Percentiles rank a stretch among this genome's conserved stretches.
These are phyloP conservation scores for Benthosema pterotum DNA, from an alignment of 2,797 vertebrate genomes.

Conservation along the genomic window DNA sequence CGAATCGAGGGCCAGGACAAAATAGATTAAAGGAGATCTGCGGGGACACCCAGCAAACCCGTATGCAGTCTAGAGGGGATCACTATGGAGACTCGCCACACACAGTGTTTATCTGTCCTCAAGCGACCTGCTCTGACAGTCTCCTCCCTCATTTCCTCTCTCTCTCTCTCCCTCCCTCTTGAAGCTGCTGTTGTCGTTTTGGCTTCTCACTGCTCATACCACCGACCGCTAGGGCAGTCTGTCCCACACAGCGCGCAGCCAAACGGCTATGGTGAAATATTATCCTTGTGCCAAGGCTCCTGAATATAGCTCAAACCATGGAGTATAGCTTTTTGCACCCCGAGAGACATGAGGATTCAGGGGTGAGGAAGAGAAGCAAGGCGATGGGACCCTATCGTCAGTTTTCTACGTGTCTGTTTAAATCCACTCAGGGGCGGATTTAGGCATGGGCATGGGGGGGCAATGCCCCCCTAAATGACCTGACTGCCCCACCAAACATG, in stretches of 20 bases:
- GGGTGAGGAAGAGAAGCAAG: neutral
- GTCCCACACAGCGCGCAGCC: constrained; percentile 10
- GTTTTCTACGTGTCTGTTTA: too few species aligned
- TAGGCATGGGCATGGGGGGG: too few species aligned
- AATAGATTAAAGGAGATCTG: too few species aligned
- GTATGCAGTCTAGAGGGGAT: neutral
- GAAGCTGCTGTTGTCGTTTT: constrained; percentile 3
- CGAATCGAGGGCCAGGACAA: too few species aligned
- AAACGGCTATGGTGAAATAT: neutral
- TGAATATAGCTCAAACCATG: neutral
- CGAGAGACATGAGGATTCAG: constrained; percentile 4
- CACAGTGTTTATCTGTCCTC: constrained; percentile 47
- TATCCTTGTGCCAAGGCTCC: constrained; percentile 11
- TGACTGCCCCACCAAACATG: too few species aligned
- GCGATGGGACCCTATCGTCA: neutral
- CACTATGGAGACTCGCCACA: constrained; percentile 1
- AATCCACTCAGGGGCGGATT: too few species aligned
- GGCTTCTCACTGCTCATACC: constrained; percentile 10
- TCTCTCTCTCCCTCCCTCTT: neutral
- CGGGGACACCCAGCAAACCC: constrained; percentile 8
- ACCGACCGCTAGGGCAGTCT: neutral
- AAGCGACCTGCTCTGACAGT: constrained; percentile 26
- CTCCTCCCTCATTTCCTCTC: too few species aligned
- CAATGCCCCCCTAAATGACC: too few species aligned
- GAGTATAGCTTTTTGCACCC: too few species aligned